Evolutionary conservation across 2,888 invertebrate species (phyloP), one percentile per base, ranked within the genome.

Genomic region (Hirtodrosophila cameraria): DNA sequence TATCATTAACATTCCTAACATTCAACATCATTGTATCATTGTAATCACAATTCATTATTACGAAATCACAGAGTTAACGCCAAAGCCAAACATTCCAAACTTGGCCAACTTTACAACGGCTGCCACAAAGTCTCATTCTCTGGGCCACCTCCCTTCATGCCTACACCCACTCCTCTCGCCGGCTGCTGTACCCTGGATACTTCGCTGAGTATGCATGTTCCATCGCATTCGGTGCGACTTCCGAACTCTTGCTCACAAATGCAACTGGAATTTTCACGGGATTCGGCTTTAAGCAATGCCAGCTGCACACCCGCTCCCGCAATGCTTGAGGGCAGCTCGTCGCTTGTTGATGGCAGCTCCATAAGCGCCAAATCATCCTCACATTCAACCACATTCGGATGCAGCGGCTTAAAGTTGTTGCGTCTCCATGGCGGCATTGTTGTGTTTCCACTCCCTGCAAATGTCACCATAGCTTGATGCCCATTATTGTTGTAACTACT

Each of bases 391-490:
- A 89, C 83, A 64, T 89, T 79, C 2, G 88, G 83, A 64, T 90
- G 88, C 61, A 88, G 53, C 1, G 90, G 89, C 18, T 82, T 87
- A 42, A 89, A 89, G 59, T 89, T 88, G 60, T 88, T 89, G 1
- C 77, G 86, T 15, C 88, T 75, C 88, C 89, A 90, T 6, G 81
- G 86, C n/a, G 75, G 70, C 48, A 86, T 60, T 12, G 53, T 42
- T 13, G 49, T 7, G 1, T 33, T 9, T 4, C 30, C 54, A 3
- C 50, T 48, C n/a, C 65, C 68, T 5, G 75, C 84, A 28, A 83
- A 83, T 28, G 81, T 86, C 1, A 83, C 81, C 35, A 84, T 65
- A 5, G 62, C 81, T 23, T 84, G 82, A 48, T 80, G 72, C 5
- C 71, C 67, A 39, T 81, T 80, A 41, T 75, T 66, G 42, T 84